phyloP scores from a whole-genome alignment of 2,797 vertebrate species.

The Coregonus suidteri region DNA sequence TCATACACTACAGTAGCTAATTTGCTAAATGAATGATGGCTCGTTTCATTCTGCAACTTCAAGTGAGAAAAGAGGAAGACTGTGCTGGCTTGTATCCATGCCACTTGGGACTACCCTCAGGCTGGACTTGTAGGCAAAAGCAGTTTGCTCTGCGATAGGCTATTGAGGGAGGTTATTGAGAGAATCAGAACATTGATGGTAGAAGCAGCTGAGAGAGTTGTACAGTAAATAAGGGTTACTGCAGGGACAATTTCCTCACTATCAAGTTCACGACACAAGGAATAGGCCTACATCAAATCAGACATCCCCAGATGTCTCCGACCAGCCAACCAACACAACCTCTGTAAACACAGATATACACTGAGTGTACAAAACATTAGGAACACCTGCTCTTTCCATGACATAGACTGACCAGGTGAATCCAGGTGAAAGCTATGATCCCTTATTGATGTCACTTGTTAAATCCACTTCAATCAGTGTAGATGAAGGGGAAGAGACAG shows the following conservation, averaged over 20 bases:
- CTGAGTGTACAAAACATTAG: constrained; percentile 13
- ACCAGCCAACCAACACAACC: neutral
- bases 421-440: too few species aligned
- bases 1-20: neutral
- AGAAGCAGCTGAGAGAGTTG: neutral
- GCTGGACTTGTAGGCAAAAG: too few species aligned
- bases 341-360: constrained; percentile 14
- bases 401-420: too few species aligned
- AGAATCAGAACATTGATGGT: neutral
- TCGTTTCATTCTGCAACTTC: neutral
- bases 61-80: neutral
- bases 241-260: neutral
- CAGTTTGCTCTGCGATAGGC: neutral
- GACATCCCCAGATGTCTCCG: neutral
- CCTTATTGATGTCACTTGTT: too few species aligned
- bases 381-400: too few species aligned
- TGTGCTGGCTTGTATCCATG: neutral
- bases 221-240: neutral
- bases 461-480: too few species aligned
- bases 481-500: too few species aligned
- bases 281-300: neutral
- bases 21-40: neutral
- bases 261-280: neutral
- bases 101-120: neutral
- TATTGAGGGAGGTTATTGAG: neutral